phyloP scores from a whole-genome alignment of 1,140 invertebrate genomes.

The Brachionus asplanchnoidis region DNA sequence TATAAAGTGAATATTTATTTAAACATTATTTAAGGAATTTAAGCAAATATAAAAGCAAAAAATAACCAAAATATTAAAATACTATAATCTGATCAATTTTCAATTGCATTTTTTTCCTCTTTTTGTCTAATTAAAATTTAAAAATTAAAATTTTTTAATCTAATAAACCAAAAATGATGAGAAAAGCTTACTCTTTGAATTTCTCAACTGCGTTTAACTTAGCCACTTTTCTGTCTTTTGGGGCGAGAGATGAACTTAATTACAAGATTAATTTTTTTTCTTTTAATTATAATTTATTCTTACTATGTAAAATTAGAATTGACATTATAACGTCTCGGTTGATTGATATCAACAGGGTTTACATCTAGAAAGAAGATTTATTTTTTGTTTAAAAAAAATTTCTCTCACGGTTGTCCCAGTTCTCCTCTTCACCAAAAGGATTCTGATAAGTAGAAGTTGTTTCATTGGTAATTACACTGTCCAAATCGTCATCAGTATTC shows the following conservation, averaged over 20 bases:
- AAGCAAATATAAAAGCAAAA: background rate
- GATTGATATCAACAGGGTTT: background rate
- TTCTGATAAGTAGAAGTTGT: background rate
- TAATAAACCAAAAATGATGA: too few relatives aligned
- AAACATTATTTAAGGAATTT: background rate
- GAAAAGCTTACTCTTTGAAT: background rate
- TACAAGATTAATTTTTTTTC: background rate
- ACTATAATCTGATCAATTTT: background rate
- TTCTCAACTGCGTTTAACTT: background rate
- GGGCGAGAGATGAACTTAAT: background rate
- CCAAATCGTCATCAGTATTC: background rate
- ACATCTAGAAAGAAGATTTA: background rate
- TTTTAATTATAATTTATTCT: background rate
- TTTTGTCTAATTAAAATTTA: background rate
- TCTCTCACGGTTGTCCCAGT: background rate
- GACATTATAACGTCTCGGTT: background rate
- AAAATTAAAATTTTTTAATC: too few relatives aligned
- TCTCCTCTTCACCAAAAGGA: constrained; percentile 24
- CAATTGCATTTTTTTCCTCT: background rate
- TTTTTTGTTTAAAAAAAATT: background rate
- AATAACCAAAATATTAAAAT: background rate
- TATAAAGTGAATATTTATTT: background rate
- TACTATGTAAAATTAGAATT: background rate
- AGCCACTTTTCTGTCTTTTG: background rate
- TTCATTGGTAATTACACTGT: background rate